Percentiles rank a stretch among this genome's conserved stretches.
Evolutionary conservation across 1,140 invertebrate genomes (phyloP).

Genomic region (Leptopilina boulardi): DNA sequence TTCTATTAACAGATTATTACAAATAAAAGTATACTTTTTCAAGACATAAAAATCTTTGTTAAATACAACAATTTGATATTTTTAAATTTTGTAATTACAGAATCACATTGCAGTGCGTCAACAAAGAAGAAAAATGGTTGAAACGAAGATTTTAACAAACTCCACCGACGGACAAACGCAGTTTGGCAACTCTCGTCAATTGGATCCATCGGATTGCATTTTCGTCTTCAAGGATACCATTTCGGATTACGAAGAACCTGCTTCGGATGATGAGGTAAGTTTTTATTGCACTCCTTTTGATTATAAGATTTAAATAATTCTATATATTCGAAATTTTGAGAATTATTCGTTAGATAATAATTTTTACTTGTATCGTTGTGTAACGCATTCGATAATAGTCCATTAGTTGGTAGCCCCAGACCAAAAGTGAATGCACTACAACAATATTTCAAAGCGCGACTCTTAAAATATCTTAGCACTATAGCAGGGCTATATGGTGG

Average conservation of each 20-base stretch:
- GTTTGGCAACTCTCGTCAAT: constrained; percentile 68
- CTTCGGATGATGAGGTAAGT: constrained; percentile 70
- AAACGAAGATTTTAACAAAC: constrained; percentile 56
- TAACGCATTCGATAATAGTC: constrained; percentile 23
- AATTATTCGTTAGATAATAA: neutral
- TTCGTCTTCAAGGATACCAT: constrained; percentile 72
- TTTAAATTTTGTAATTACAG: neutral
- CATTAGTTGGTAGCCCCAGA: constrained; percentile 33
- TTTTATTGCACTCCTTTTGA: no score
- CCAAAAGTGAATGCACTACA: constrained; percentile 44
- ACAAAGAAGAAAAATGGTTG: constrained; percentile 61
- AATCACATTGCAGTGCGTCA: neutral
- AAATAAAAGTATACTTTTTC: no score
- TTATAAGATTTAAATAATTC: no score
- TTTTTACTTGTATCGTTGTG: constrained; percentile 17
- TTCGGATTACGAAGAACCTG: constrained; percentile 72
- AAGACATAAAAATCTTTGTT: no score
- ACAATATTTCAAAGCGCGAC: constrained; percentile 52
- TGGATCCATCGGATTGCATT: constrained; percentile 70
- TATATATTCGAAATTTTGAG: no score
- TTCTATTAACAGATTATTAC: no score
- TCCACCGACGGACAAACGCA: constrained; percentile 67
- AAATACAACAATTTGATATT: no score
- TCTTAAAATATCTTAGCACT: constrained; percentile 57
- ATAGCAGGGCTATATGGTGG: constrained; percentile 47